These are phyloP conservation scores for Notarius lentiginosus DNA, from an alignment of 2,113 vertebrate genomes.

Conservation along the genomic window DNA sequence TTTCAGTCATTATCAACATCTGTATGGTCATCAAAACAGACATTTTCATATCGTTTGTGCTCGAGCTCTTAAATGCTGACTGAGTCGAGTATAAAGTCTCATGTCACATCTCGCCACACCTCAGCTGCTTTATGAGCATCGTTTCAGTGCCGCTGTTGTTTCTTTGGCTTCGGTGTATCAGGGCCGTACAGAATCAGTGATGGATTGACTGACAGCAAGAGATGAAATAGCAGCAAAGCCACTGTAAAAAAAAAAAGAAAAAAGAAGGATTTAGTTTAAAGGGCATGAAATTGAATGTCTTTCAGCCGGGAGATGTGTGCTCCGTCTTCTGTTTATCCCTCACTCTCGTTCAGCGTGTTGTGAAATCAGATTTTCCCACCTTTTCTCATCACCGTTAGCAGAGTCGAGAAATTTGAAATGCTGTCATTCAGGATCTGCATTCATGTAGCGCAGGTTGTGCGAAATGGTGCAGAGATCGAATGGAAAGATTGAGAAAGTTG, in stretches of 20 bases:
- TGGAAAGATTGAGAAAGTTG: not conserved
- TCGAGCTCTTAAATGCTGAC: not conserved
- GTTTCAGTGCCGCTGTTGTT: not conserved
- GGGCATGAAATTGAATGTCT: slow-evolving; percentile 44
- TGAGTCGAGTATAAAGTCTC: not conserved
- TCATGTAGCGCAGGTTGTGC: not conserved
- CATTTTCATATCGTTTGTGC: not conserved
- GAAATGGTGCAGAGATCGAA: not conserved
- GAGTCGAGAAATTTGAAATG: not conserved
- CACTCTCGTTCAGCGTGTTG: not conserved
- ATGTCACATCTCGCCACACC: not conserved
- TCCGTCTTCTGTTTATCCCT: not conserved
- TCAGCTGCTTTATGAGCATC: not conserved
- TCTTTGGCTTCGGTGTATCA: not conserved
- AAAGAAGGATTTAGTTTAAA: slow-evolving; percentile 9
- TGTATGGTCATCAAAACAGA: not conserved
- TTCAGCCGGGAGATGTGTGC: not conserved
- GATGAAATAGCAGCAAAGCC: not conserved
- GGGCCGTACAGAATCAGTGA: not conserved
- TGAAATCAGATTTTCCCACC: slow-evolving; percentile 30
- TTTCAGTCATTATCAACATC: no score
- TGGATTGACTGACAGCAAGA: slow-evolving; percentile 26
- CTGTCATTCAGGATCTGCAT: not conserved
- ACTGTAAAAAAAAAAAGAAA: not conserved
- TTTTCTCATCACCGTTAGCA: not conserved